phyloP scores from a whole-genome alignment of 2,797 vertebrate genomes.

The Poeciliopsis gracilis region DNA sequence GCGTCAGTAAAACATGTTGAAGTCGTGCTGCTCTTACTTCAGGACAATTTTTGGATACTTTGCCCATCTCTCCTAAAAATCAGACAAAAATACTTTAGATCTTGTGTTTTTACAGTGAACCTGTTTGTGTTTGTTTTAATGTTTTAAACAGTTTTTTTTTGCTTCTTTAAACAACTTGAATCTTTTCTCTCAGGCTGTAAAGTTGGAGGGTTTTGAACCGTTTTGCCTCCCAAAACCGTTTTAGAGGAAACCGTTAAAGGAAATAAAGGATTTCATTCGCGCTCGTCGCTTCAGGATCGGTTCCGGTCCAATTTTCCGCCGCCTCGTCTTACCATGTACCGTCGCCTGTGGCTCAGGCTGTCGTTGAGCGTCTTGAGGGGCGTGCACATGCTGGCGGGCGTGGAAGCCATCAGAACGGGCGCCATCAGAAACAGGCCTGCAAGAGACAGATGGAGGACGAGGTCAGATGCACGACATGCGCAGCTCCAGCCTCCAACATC shows the following conservation, averaged over 20 bases:
- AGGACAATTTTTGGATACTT: too few species aligned
- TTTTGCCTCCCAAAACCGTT: too few species aligned
- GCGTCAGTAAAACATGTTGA: too few species aligned
- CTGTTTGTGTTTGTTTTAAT: not conserved
- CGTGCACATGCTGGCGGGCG: slow-evolving; percentile 66
- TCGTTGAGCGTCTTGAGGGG: slow-evolving; percentile 73
- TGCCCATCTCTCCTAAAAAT: too few species aligned
- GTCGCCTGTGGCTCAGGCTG: slow-evolving; percentile 75
- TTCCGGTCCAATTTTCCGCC: not conserved
- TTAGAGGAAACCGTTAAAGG: not conserved
- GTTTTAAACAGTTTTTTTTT: not conserved
- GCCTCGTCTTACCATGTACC: slow-evolving; percentile 78
- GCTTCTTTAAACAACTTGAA: not conserved
- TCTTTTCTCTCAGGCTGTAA: not conserved
- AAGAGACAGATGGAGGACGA: not conserved
- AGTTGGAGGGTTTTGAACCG: too few species aligned
- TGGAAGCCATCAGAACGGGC: slow-evolving; percentile 57
- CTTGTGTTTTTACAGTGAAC: not conserved
- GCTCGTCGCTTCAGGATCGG: not conserved
- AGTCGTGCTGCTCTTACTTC: too few species aligned
- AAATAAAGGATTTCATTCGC: not conserved
- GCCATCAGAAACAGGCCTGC: slow-evolving; percentile 66
- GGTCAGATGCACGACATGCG: not conserved
- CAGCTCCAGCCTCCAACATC: too few species aligned
- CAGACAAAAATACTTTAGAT: too few species aligned